phyloP scores from a whole-genome alignment of 2,888 invertebrate genomes.

The Amiota communis region DNA sequence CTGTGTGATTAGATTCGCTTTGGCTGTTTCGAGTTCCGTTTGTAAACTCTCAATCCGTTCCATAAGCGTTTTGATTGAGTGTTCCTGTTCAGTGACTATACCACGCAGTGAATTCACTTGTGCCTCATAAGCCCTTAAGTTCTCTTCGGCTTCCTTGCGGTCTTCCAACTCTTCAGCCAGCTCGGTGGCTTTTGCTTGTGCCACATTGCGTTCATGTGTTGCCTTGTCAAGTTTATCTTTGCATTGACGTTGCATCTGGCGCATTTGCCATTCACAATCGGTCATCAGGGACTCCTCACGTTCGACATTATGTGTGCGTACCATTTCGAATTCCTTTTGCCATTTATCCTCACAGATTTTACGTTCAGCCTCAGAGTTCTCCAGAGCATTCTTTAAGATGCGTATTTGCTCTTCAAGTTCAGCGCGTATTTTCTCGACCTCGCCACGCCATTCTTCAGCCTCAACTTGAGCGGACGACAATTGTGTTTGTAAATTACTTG shows the following conservation, averaged over 20 bases:
- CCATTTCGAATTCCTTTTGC: constrained; percentile 78
- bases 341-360: constrained; percentile 76
- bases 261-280: constrained; percentile 89
- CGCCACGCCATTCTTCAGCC: constrained; percentile 62
- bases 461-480: constrained; percentile 68
- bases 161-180: constrained; percentile 63
- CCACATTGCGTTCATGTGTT: constrained; percentile 76
- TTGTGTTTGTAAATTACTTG: constrained; percentile 68
- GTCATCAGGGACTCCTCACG: constrained; percentile 83
- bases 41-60: constrained; percentile 76
- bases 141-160: constrained; percentile 71
- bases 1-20: constrained; percentile 75
- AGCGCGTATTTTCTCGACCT: constrained; percentile 73
- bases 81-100: constrained; percentile 76
- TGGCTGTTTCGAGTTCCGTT: constrained; percentile 74
- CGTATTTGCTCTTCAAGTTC: constrained; percentile 76
- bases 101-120: constrained; percentile 77
- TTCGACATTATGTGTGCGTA: constrained; percentile 77
- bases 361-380: constrained; percentile 77
- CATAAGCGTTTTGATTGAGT: constrained; percentile 74
- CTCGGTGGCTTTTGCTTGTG: constrained; percentile 70
- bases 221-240: constrained; percentile 78
- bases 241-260: constrained; percentile 82
- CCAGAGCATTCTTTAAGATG: constrained; percentile 75
- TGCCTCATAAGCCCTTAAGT: constrained; percentile 75